Base-by-base conservation (phyloP, 1,140 invertebrate genomes). In the Schlechtendalia chinensis region DNA sequence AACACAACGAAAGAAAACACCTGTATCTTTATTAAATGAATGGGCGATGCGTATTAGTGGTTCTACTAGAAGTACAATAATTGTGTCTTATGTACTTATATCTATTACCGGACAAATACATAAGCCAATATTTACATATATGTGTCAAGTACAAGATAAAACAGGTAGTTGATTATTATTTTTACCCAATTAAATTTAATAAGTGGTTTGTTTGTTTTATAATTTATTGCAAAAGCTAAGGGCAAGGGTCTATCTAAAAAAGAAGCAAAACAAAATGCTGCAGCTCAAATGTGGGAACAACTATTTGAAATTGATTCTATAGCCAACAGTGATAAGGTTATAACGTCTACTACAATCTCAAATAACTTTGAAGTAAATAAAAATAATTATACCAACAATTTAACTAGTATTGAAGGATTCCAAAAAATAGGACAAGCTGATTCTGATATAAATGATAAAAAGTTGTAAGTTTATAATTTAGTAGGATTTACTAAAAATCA, bases 261-360 rank as follows among this genome's bases (percentile, higher is more conserved):
- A 16, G 58, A 63, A 45, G 75, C 75, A 47, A 79, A 79, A 79
- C 75, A 53, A 79, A 79, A 61, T 79, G 5, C 75, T 47, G 75
- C 75, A 22, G 32, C 75, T 19, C 19, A 47, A 6, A 56, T 79
- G 58, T 79, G 12, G 5, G 6, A 77, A 58, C 47, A 47, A 47
- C 24, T 63, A 22, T 47, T 77, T 29, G 29, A 47, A 27, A 61
- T 58, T 5, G 10, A 50, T 17, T 63, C 16, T 45, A 16, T 12
- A 4, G 29, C 16, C 16, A 19, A 79, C n/a, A 77, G n/a, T 29
- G 58, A 63, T 47, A 61, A 61, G n/a, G 10, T 19, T 12, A 61
- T 63, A n/a, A 47, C 58, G 12, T 61, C 75, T n/a, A 75, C 72
- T 29, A 72, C 71, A 1, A 32, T 11, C 6, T 32, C 8, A 6